Evolutionary conservation across 2,888 invertebrate genomes (phyloP).

Genomic region (Amphipoea lucens): DNA sequence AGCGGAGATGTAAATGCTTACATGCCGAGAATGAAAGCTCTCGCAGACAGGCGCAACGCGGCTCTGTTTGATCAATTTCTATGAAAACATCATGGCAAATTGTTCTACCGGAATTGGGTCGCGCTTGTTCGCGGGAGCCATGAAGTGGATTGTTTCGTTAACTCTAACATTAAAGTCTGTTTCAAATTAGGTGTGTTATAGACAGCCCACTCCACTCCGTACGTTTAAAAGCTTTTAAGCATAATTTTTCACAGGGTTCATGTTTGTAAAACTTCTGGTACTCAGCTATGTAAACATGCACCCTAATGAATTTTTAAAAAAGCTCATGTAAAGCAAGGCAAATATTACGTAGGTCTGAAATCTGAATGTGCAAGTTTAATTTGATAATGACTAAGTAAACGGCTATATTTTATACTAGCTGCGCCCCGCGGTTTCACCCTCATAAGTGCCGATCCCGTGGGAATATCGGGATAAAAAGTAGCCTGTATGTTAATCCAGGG

Average conservation of each 20-base stretch:
- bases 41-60: background rate
- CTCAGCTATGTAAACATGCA: background rate
- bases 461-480: too few species aligned
- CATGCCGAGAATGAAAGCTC: background rate
- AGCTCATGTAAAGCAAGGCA: background rate
- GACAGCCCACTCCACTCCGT: background rate
- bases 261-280: background rate
- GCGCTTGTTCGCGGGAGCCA: background rate
- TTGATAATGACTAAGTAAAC: background rate
- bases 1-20: slow-evolving; percentile 31
- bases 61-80: background rate
- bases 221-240: background rate
- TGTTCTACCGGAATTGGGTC: background rate
- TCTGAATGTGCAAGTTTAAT: background rate
- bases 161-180: background rate
- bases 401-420: background rate
- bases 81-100: background rate
- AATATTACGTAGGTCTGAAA: too few species aligned
- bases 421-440: too few species aligned
- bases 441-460: too few species aligned
- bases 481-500: too few species aligned
- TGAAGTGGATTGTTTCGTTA: slow-evolving; percentile 3
- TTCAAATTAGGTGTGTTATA: background rate
- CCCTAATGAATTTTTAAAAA: background rate
- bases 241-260: background rate